Base-by-base conservation (phyloP, 2,113 vertebrate genomes). In the Pteropus alecto region DNA sequence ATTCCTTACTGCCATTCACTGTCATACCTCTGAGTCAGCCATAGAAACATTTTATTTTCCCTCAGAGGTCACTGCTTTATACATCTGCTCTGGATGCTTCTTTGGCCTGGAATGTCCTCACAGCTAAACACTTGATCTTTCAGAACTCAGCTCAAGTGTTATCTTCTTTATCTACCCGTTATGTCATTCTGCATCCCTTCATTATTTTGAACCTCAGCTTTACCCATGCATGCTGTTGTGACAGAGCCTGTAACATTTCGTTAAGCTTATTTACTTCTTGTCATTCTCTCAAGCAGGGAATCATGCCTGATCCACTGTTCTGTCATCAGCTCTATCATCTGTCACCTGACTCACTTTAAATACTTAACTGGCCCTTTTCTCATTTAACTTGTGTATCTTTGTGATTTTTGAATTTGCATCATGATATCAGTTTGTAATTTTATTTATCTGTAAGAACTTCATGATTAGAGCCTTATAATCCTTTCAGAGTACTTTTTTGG, bases 111-210 rank as follows among this genome's bases (percentile, higher is more conserved):
- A 60, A 41, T 56, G 5, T 14, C 3, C 11, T 58, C 41, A 74
- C 21, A 12, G 35, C 30, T 60, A 46, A 71, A 60, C 18, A 30
- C 28, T 63, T 43, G 0, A 11, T 54, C 19, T 92, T 87, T 65
- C 12, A 63, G 63, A 86, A 85, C 51, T 22, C 43, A n/a, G 16
- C n/a, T 56, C 22, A 51, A 46, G n/a, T 38, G 22, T 38, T 10
- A 26, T 56, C n/a, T 28, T 73, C 10, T 67, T 54, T 67, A 24
- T 58, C 54, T 79, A 3, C 16, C 74, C 33, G 16, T 41, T 26
- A 33, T 33, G 8, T 51, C 8, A 0, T 5, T 15, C 41, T 26
- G 19, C 3, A 3, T 16, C 10, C 8, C 35, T 9, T 61, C 16
- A 41, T 71, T 38, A 2, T 30, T 48, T 41, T 18, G 14, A 26